Evolutionary conservation across 2,797 vertebrate genomes (phyloP).

Genomic region (Strix occidentalis): DNA sequence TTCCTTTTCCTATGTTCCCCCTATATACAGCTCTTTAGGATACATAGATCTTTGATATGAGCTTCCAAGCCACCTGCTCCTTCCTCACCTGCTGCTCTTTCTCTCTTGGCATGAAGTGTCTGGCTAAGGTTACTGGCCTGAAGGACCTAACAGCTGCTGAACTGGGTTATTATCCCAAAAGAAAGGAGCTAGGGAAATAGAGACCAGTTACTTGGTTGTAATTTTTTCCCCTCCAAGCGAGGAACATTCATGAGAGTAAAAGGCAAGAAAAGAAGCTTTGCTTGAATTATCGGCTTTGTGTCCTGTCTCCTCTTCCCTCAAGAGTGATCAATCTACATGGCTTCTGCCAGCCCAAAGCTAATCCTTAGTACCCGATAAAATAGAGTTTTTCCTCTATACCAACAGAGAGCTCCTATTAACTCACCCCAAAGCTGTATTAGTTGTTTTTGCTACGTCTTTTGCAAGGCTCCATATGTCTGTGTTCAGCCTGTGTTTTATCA

Average conservation of each 20-base stretch:
- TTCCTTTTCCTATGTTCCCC: not conserved
- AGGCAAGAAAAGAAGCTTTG: not conserved
- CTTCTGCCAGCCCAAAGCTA: not conserved
- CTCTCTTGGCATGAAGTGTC: not conserved
- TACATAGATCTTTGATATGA: not conserved
- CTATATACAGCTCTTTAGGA: not conserved
- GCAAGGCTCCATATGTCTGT: not conserved
- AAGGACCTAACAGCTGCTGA: constrained; percentile 8
- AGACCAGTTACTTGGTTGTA: not conserved
- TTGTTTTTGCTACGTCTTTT: not conserved
- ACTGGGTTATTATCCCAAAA: not conserved
- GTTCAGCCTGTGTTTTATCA: not conserved
- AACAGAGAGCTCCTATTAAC: not conserved
- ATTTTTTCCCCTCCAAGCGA: not conserved
- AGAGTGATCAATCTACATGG: not conserved
- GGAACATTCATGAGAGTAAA: not conserved
- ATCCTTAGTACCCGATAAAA: not conserved
- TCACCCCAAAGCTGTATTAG: not conserved
- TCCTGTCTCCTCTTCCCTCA: not conserved
- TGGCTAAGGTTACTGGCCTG: not conserved
- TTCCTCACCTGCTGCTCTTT: constrained; percentile 29
- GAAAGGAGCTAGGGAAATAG: not conserved
- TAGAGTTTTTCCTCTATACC: not conserved
- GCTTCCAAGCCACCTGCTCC: not conserved
- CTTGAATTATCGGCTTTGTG: not conserved